Conservation (phyloP, 2,113 vertebrate species). For the Solenodon paradoxus region DNA sequence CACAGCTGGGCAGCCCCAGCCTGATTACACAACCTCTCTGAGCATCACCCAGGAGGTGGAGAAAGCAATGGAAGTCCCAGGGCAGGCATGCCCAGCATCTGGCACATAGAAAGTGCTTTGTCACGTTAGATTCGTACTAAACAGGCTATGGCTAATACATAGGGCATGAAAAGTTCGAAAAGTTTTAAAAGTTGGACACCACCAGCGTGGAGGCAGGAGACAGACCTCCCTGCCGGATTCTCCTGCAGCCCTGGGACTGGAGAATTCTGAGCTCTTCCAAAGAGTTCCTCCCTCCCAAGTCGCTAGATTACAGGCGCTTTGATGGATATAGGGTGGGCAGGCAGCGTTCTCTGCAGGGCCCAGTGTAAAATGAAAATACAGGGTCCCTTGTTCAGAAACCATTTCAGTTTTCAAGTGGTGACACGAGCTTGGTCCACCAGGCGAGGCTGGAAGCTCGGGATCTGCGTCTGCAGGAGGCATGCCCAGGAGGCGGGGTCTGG, state of each 20-base stretch:
- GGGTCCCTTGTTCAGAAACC: not conserved
- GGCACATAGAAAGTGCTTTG: fast-evolving
- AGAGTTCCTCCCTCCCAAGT: not conserved
- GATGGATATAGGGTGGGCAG: fast-evolving
- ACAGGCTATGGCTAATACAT: not conserved
- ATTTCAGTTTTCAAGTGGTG: not conserved
- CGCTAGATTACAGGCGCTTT: fast-evolving
- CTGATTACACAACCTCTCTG: not conserved
- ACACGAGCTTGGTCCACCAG: too few relatives aligned
- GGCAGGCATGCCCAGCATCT: fast-evolving
- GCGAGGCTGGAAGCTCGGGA: too few relatives aligned
- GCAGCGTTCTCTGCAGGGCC: fast-evolving
- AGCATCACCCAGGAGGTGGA: not conserved
- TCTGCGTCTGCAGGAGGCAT: too few relatives aligned
- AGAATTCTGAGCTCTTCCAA: not conserved
- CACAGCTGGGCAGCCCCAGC: not conserved
- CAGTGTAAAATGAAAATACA: fast-evolving
- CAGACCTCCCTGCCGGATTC: not conserved
- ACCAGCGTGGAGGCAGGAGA: not conserved
- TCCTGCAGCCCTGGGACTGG: not conserved
- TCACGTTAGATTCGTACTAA: too few relatives aligned
- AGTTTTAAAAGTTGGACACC: not conserved
- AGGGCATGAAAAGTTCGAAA: too few relatives aligned
- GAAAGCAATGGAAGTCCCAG: not conserved
- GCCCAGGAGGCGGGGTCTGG: fast-evolving